Evolutionary conservation across 2,113 vertebrate genomes (phyloP).

Genomic region (Dicerorhinus sumatrensis): DNA sequence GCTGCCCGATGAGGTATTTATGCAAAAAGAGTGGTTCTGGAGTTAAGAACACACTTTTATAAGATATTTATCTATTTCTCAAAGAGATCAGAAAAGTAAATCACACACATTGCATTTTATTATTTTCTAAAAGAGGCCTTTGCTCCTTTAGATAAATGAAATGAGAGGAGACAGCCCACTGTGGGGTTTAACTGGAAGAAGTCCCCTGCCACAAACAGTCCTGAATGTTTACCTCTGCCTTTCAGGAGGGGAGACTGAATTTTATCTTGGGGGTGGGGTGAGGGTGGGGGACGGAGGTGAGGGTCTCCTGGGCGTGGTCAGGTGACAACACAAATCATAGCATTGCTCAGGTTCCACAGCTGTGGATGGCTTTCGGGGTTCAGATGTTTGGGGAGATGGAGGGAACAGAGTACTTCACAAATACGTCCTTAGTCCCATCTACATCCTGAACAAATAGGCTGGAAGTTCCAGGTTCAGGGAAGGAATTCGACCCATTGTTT

Average conservation of each 20-base stretch:
- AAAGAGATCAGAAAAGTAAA: constrained; percentile 85
- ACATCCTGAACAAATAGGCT: neutral
- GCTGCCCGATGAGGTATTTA: constrained; percentile 87
- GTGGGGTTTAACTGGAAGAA: constrained; percentile 64
- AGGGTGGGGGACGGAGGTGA: neutral
- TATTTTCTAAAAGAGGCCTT: constrained; percentile 77
- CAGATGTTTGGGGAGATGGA: neutral
- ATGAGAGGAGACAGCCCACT: constrained; percentile 74
- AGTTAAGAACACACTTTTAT: constrained; percentile 84
- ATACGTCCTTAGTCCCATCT: neutral
- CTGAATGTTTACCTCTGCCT: constrained; percentile 46
- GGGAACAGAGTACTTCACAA: neutral
- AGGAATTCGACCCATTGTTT: accelerated
- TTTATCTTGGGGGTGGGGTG: neutral
- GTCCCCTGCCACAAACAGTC: constrained; percentile 61
- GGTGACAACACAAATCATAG: neutral
- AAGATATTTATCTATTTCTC: constrained; percentile 82
- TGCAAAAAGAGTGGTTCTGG: constrained; percentile 86
- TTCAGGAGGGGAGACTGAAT: constrained; percentile 48
- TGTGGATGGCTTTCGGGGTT: constrained; percentile 57
- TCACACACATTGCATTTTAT: constrained; percentile 82
- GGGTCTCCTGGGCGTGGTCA: constrained; percentile 1
- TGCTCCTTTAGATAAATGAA: constrained; percentile 74
- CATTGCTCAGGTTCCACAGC: neutral
- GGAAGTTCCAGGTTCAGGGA: neutral